Evolutionary conservation across 2,113 vertebrate genomes (phyloP).

Genomic region (Phrynosoma platyrhinos): DNA sequence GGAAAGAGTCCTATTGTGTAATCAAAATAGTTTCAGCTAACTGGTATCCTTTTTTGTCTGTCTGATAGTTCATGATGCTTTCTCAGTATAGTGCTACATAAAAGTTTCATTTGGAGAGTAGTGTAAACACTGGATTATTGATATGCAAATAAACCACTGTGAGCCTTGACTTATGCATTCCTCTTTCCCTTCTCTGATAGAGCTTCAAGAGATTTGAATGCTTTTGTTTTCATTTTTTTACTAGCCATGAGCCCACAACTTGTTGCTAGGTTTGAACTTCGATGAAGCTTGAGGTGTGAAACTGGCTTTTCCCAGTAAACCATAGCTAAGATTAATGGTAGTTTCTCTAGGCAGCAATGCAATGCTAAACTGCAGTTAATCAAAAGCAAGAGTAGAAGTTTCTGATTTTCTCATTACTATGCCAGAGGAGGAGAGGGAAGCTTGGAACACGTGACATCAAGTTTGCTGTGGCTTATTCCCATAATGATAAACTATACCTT

Average conservation of each 20-base stretch:
- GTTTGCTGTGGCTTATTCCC: too few relatives aligned
- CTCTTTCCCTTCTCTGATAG: background rate
- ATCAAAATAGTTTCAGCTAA: background rate
- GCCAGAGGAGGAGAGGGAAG: background rate
- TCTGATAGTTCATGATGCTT: background rate
- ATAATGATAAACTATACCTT: background rate
- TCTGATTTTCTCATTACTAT: too few relatives aligned
- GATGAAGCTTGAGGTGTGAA: background rate
- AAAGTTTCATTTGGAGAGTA: background rate
- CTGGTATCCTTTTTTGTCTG: background rate
- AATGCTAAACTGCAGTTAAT: background rate
- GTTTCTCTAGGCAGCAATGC: background rate
- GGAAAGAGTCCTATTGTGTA: background rate
- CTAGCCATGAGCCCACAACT: background rate
- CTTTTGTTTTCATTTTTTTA: background rate
- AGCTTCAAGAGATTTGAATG: background rate
- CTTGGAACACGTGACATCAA: too few relatives aligned
- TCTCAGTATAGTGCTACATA: background rate
- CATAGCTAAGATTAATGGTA: background rate
- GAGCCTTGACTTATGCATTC: background rate
- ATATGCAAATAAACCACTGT: background rate
- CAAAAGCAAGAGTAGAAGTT: background rate
- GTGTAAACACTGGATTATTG: background rate
- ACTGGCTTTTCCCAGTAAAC: background rate
- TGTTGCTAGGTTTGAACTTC: background rate